Evolutionary conservation across 2,797 vertebrate species (phyloP).

Genomic region (Smutsia gigantea): DNA sequence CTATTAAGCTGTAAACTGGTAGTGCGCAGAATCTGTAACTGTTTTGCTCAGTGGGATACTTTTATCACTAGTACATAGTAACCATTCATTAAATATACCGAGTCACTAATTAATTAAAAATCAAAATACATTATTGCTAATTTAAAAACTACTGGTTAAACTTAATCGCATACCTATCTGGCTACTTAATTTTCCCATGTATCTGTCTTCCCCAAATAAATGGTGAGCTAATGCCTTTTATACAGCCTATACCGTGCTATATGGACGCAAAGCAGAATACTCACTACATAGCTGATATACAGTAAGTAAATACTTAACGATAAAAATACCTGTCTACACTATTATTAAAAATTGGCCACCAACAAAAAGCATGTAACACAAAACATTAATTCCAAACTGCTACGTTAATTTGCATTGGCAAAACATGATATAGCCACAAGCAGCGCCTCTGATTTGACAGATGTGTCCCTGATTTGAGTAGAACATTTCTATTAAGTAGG

Average conservation of each 20-base stretch:
- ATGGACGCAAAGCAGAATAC: neutral
- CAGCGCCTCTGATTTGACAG: conserved; percentile 72
- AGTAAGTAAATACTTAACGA: conserved; percentile 19
- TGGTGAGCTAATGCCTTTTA: neutral
- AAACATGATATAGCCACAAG: conserved; percentile 66
- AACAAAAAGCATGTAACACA: conserved; percentile 19
- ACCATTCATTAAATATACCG: neutral
- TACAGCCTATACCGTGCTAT: neutral
- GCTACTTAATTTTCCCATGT: neutral
- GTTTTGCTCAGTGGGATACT: neutral
- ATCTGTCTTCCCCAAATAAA: neutral
- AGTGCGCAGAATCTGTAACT: neutral
- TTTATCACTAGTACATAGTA: neutral
- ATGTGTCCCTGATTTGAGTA: conserved; percentile 66
- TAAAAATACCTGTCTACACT: neutral
- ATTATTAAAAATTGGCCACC: conserved; percentile 50
- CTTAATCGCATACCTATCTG: neutral
- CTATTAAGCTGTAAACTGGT: neutral
- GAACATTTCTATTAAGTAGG: conserved; percentile 68
- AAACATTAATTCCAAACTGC: conserved; percentile 59
- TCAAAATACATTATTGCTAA: neutral
- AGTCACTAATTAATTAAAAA: neutral
- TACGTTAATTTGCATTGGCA: conserved; percentile 63
- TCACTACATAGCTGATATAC: neutral
- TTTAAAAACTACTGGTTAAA: neutral